Evolutionary conservation across 2,113 vertebrate genomes (phyloP).

Genomic region (Leuciscus idus): DNA sequence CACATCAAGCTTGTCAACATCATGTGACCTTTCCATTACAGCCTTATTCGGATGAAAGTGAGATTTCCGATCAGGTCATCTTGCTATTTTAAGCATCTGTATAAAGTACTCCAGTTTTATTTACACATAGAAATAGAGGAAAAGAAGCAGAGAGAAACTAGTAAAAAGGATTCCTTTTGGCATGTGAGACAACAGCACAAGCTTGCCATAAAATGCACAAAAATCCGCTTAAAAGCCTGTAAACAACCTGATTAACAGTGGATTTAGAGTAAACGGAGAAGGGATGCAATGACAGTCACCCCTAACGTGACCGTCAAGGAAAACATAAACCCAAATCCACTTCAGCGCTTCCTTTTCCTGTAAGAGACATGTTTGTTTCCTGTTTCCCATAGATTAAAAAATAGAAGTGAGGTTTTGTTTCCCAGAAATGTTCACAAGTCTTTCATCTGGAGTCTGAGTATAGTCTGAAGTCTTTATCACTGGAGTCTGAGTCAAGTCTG

Average conservation of each 20-base stretch:
- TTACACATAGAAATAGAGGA: not conserved
- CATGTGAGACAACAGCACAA: not conserved
- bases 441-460: too few species aligned
- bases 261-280: not conserved
- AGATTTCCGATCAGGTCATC: not conserved
- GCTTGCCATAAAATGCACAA: not conserved
- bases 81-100: conserved; percentile 32
- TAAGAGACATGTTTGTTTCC: not conserved
- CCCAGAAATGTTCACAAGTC: not conserved
- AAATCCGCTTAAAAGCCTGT: not conserved
- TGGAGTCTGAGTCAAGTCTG: too few species aligned
- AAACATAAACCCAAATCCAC: not conserved
- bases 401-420: conserved; percentile 6
- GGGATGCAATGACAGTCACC: conserved; percentile 11
- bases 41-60: conserved; percentile 48
- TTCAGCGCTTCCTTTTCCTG: conserved; percentile 6
- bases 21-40: conserved; percentile 31
- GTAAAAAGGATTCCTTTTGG: not conserved
- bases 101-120: not conserved
- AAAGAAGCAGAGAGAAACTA: conserved; percentile 3
- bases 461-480: too few species aligned
- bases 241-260: not conserved
- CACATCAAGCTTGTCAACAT: conserved; percentile 33
- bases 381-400: not conserved
- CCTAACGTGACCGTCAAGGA: not conserved